A percentile compares a stretch with the other conserved stretches of the same genome.
Conservation (phyloP, 2,888 invertebrate species). For the Listrodromus nycthemerus region DNA sequence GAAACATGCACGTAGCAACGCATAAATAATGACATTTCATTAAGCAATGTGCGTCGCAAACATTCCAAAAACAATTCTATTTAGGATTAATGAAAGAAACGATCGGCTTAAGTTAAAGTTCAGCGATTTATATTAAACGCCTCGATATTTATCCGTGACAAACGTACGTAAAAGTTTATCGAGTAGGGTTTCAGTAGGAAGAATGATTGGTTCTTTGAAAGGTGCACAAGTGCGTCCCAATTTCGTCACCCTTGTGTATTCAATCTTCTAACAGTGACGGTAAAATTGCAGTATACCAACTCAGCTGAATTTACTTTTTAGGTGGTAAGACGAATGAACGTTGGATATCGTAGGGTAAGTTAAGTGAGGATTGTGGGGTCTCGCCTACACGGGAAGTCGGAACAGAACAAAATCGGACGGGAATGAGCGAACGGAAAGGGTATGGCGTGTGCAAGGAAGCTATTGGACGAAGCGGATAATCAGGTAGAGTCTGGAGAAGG, state of each 20-base stretch:
- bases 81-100: no score
- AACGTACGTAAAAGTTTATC: constrained; percentile 55
- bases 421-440: constrained; percentile 57
- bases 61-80: background rate
- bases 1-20: constrained; percentile 26
- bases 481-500: constrained; percentile 71
- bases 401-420: constrained; percentile 20
- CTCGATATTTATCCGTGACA: constrained; percentile 22
- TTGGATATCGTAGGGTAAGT: constrained; percentile 44
- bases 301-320: constrained; percentile 35
- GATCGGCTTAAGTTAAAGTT: no score
- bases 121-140: no score
- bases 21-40: constrained; percentile 50
- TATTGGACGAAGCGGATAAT: constrained; percentile 81
- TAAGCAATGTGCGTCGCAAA: background rate
- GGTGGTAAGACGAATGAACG: constrained; percentile 60
- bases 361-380: constrained; percentile 47
- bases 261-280: constrained; percentile 32
- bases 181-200: constrained; percentile 54
- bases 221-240: constrained; percentile 34
- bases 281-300: constrained; percentile 38
- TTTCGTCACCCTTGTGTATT: constrained; percentile 31
- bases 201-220: background rate
- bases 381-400: constrained; percentile 24
- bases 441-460: constrained; percentile 76